Percentiles rank a stretch among this genome's conserved stretches.
These are phyloP conservation scores for Acipenser ruthenus DNA, from an alignment of 2,797 vertebrate genomes.

Conservation along the genomic window DNA sequence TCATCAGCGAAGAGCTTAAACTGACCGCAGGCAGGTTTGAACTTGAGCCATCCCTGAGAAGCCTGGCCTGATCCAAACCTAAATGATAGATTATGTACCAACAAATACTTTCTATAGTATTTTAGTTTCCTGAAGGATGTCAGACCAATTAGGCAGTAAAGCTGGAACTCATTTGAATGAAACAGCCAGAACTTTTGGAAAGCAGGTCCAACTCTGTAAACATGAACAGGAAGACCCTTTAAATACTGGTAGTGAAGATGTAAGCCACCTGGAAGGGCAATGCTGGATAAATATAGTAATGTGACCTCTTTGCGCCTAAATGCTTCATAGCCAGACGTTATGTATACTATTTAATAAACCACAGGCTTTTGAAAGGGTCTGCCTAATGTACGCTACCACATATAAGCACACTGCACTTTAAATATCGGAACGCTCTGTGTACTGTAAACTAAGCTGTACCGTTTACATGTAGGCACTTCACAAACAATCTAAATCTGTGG, in stretches of 20 bases:
- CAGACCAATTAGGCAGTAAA: slow-evolving; percentile 36
- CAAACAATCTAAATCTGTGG: too few relatives aligned
- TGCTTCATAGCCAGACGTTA: neutral
- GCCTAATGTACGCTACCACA: slow-evolving; percentile 5
- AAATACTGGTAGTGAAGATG: slow-evolving; percentile 32
- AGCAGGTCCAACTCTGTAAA: slow-evolving; percentile 44
- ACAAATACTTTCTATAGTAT: slow-evolving; percentile 31
- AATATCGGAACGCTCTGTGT: too few relatives aligned
- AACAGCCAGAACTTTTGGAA: slow-evolving; percentile 30
- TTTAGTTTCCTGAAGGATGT: slow-evolving; percentile 28
- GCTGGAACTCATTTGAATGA: slow-evolving; percentile 41
- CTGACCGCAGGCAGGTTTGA: too few relatives aligned
- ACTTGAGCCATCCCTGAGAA: too few relatives aligned
- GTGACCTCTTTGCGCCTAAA: neutral
- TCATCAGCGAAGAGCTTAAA: too few relatives aligned
- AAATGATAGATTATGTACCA: slow-evolving; percentile 19
- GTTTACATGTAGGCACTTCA: too few relatives aligned
- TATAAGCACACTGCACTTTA: neutral
- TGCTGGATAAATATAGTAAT: neutral
- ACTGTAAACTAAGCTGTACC: too few relatives aligned
- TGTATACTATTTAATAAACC: neutral
- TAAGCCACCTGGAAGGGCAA: slow-evolving; percentile 33
- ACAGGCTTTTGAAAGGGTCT: slow-evolving; percentile 8
- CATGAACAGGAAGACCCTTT: slow-evolving; percentile 36
- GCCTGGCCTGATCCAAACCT: neutral